phyloP scores from a whole-genome alignment of 2,888 invertebrate species.

The Caenorhabditis parvicauda region DNA sequence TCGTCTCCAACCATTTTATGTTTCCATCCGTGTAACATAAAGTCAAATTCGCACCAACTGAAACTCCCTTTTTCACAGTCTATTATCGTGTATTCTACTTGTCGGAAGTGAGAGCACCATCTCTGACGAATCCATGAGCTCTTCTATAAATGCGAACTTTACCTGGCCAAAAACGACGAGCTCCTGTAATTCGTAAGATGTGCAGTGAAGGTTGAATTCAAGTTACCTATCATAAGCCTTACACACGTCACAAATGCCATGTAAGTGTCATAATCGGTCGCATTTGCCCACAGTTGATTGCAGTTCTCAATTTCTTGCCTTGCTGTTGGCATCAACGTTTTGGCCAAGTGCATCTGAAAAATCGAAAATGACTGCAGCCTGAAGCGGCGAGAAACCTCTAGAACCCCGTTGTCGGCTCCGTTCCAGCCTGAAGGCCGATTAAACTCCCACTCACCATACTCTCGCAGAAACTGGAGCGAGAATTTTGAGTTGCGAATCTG shows the following conservation, averaged over 20 bases:
- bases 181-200: conserved; percentile 23
- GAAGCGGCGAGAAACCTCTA: conserved; percentile 29
- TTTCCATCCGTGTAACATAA: conserved; percentile 58
- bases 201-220: too few relatives aligned
- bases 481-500: conserved; percentile 41
- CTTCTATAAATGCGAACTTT: conserved; percentile 48
- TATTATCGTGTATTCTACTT: conserved; percentile 15
- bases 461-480: conserved; percentile 30
- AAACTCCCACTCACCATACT: conserved; percentile 50
- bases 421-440: conserved; percentile 49
- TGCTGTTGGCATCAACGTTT: conserved; percentile 47
- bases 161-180: conserved; percentile 44
- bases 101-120: conserved; percentile 46
- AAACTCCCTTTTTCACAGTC: conserved; percentile 3
- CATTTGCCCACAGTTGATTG: conserved; percentile 48
- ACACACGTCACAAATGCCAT: conserved; percentile 58
- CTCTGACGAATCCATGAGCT: conserved; percentile 50
- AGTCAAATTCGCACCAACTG: conserved; percentile 33
- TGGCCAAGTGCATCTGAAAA: conserved; percentile 50
- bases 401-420: conserved; percentile 58
- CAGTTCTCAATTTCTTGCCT: conserved; percentile 43
- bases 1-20: conserved; percentile 23
- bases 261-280: conserved; percentile 52
- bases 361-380: not conserved
- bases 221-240: conserved; percentile 47